Evolutionary conservation across 2,797 vertebrate species (phyloP).

Genomic region (Schizopygopsis malacanthus): DNA sequence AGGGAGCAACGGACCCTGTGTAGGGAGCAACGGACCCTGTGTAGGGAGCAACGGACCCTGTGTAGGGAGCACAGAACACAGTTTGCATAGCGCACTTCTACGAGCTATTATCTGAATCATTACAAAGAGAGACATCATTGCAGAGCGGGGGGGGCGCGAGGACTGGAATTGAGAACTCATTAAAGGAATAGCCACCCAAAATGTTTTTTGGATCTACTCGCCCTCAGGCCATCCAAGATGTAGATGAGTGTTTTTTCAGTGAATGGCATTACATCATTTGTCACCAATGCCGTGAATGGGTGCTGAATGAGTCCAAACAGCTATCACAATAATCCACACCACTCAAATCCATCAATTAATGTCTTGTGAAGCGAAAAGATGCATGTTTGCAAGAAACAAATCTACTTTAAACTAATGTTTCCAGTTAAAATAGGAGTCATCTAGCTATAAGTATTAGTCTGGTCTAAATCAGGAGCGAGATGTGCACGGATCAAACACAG

Average conservation of each 20-base stretch:
- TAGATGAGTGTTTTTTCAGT: neutral
- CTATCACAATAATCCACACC: neutral
- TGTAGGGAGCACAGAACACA: no score
- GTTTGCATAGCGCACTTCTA: no score
- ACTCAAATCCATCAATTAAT: neutral
- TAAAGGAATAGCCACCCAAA: neutral
- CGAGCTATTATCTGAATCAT: no score
- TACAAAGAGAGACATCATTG: no score
- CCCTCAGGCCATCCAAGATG: neutral
- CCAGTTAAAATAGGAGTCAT: neutral
- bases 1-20: no score
- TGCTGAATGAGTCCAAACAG: neutral
- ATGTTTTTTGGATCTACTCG: rapidly evolving
- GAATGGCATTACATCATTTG: neutral
- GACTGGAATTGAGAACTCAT: no score
- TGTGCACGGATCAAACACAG: neutral
- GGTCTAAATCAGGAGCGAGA: neutral
- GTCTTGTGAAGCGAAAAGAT: neutral
- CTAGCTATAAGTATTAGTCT: no score
- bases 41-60: no score
- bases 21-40: no score
- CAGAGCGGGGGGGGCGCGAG: no score
- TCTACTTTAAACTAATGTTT: neutral
- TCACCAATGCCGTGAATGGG: neutral
- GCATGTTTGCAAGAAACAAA: neutral